Conservation (phyloP, 2,888 invertebrate species). For the Brachypalpus laphriformis region DNA sequence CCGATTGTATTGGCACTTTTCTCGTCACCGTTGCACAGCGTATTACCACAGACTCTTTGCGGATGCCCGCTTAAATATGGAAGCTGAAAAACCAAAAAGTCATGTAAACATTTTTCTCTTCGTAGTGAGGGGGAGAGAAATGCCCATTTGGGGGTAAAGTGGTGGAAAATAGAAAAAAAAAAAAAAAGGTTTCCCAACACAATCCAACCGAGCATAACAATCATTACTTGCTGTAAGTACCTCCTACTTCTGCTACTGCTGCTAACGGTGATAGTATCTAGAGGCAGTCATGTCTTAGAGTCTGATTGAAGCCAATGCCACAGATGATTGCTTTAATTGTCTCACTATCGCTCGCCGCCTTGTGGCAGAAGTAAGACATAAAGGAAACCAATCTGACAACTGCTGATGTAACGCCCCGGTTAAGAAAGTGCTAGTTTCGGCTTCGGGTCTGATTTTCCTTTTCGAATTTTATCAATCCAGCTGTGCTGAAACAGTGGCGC, state of each 20-base stretch:
- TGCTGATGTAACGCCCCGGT: conserved; percentile 42
- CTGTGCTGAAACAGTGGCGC: neutral
- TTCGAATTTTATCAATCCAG: conserved; percentile 9
- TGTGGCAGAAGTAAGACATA: conserved; percentile 53
- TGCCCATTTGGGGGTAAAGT: conserved; percentile 38
- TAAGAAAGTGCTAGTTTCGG: conserved; percentile 20
- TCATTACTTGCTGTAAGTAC: conserved; percentile 34
- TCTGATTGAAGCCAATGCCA: conserved; percentile 46
- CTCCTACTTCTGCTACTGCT: conserved; percentile 17
- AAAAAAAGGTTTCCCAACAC: conserved; percentile 39
- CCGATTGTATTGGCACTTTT: conserved; percentile 50
- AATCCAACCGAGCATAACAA: conserved; percentile 57
- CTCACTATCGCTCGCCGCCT: neutral
- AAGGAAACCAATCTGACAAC: conserved; percentile 48
- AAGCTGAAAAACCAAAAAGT: conserved; percentile 62
- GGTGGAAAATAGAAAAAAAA: conserved; percentile 26
- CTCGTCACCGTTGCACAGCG: conserved; percentile 65
- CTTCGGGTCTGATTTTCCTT: conserved; percentile 32
- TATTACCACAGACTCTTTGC: conserved; percentile 62
- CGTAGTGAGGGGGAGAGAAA: conserved; percentile 65
- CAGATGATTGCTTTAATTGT: conserved; percentile 67
- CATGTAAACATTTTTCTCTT: conserved; percentile 23
- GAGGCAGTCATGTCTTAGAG: conserved; percentile 10
- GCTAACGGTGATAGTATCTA: neutral
- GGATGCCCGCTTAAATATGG: conserved; percentile 72